Evolutionary conservation across 2,888 invertebrate genomes (phyloP), one percentile per base, ranked within the genome.

Genomic region (Campoplex nolae): DNA sequence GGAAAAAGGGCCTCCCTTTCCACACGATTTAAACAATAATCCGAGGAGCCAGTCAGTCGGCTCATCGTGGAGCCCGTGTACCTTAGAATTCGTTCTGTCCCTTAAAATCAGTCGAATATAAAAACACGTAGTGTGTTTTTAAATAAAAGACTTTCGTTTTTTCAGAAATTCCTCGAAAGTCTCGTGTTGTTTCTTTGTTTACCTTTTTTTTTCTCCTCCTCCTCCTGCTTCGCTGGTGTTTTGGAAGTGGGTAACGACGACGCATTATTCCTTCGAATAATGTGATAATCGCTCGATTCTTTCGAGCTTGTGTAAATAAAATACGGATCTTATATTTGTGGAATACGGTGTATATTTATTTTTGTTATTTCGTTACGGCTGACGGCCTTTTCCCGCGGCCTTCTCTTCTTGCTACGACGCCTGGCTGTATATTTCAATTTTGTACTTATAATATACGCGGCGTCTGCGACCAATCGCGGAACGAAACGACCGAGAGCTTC

Each of bases 381-480:
- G 28, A 83, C 85, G 88, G 87, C 84, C 88, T 89, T 90, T 89
- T 88, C 83, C 62, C 84, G 84, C 77, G 90, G 85, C 88, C 88
- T 89, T 90, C 89, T 83, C 87, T 62, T 77, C 71, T 79, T 42
- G 42, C 58, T 3, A 62, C 62, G 62, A 62, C 73, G 74, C 76
- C 85, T 82, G 77, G 54, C 79, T 71, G 73, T 23, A 23, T 80
- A 85, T 87, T 86, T 81, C 51, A 58, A 18, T 62, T 70, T 75
- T 38, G 67, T 81, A 81, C 51, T 71, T 58, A 28, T 71, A 79
- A 79, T 79, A 79, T 79, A 79, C 70, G 45, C 45, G 67, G 35
- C 51, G 32, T 77, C 77, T 35, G 35, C 48, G 74, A 65, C 16
- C 58, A 48, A 18, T 54, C 62, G 32, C 32, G 67, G 77, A 74